Base-by-base conservation (phyloP, 2,797 vertebrate species). In the Pseudochaenichthys georgianus region DNA sequence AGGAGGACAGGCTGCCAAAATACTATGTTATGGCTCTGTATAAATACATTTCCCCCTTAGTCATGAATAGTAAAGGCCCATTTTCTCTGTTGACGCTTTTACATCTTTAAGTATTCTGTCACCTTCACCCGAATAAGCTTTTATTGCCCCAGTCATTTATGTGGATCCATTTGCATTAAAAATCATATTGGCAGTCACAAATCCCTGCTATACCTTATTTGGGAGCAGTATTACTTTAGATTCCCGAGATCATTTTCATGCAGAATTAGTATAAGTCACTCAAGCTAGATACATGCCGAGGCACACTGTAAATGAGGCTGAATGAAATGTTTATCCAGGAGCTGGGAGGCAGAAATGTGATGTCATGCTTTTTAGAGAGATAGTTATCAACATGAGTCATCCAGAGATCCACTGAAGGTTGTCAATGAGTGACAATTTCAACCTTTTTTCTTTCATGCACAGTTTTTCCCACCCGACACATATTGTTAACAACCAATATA, bases 181-280 rank as follows among this genome's bases (percentile, higher is more conserved):
- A 90, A 90, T 86, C 28, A 86, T 77, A 87, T 77, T 92, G 88
- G 88, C 88, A 85, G 78, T 55, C 47, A 72, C 70, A 81, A 80
- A 88, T 85, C 72, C 75, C 82, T 65, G 42, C 68, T 76, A 70
- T 64, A 74, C 16, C 45, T 77, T 81, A 70, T 81, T 81, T 76
- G 83, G 80, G 76, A 80, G 85, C 85, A 77, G 88, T 84, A 90
- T 82, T 78, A 87, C 74, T 73, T 82, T 52, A 75, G 85, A 86
- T 91, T 88, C 75, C 79, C 82, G 62, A 42, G 81, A 88, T 87
- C 62, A 88, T 92, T 84, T 92, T 85, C 66, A 79, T 82, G 77
- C 67, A 58, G 70, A 92, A 92, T 91, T 87, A 86, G 87, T 83
- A 70, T 43, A 76, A 82, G 60, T 91, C 86, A 86, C 78, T 84